These are phyloP conservation scores for Drepana falcataria DNA, from an alignment of 2,888 invertebrate genomes.

Conservation along the genomic window DNA sequence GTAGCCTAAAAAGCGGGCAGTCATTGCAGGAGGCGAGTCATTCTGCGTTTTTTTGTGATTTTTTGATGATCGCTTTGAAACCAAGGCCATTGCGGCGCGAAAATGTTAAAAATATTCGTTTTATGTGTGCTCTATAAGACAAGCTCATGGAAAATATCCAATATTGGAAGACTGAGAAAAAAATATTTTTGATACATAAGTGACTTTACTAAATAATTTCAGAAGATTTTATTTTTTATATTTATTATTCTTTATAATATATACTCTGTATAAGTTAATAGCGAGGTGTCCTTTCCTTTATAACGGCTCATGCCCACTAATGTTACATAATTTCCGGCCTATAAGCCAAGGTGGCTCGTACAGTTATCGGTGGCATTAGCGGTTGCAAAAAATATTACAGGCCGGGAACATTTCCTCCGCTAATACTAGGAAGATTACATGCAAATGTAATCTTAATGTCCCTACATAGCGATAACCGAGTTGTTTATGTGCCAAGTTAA, in stretches of 20 bases:
- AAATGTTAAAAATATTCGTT: slow-evolving; percentile 12
- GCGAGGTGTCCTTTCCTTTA: slow-evolving; percentile 45
- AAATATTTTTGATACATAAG: too few relatives aligned
- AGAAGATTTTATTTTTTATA: too few relatives aligned
- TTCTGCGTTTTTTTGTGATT: slow-evolving; percentile 22
- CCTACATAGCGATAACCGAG: neutral
- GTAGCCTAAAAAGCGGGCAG: slow-evolving; percentile 12
- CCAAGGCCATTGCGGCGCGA: slow-evolving; percentile 31
- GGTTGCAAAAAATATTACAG: slow-evolving; percentile 36
- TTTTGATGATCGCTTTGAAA: slow-evolving; percentile 18
- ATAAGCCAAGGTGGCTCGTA: slow-evolving; percentile 47
- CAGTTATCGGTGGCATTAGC: slow-evolving; percentile 48
- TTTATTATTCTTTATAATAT: neutral
- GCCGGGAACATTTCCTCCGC: slow-evolving; percentile 23
- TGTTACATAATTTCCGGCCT: slow-evolving; percentile 61
- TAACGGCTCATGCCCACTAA: slow-evolving; percentile 60
- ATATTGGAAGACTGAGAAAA: too few relatives aligned
- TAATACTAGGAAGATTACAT: slow-evolving; percentile 26
- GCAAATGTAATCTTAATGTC: slow-evolving; percentile 15
- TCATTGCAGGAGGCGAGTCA: slow-evolving; percentile 23
- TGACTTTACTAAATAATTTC: too few relatives aligned
- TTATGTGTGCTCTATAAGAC: slow-evolving; percentile 1
- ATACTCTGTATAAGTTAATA: slow-evolving; percentile 2
- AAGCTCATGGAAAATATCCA: too few relatives aligned
- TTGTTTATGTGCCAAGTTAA: slow-evolving; percentile 3